phyloP scores from a whole-genome alignment of 2,888 invertebrate genomes.

The Melangyna quadrimaculata region DNA sequence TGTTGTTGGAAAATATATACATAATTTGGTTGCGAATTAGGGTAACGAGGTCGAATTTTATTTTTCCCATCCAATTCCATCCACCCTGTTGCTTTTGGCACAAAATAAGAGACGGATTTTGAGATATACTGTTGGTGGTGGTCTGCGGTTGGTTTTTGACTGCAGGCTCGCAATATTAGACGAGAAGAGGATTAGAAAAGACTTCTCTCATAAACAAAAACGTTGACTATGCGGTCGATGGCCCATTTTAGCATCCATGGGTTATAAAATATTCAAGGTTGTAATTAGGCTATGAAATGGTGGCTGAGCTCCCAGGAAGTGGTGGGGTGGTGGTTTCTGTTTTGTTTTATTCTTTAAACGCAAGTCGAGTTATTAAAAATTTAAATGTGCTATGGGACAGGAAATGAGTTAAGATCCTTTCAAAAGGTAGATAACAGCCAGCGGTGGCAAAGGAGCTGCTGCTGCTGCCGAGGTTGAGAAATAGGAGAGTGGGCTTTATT shows the following conservation, averaged over 20 bases:
- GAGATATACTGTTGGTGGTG: not conserved
- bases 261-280: conserved; percentile 69
- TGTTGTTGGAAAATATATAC: conserved; percentile 59
- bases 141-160: not conserved
- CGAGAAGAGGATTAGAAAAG: conserved; percentile 50
- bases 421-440: no score
- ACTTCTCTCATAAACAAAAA: conserved; percentile 9
- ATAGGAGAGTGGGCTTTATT: conserved; percentile 21
- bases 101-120: not conserved
- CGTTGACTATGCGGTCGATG: conserved; percentile 15
- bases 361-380: conserved; percentile 64
- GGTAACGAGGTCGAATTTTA: conserved; percentile 7
- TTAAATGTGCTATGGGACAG: conserved; percentile 62
- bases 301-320: conserved; percentile 7
- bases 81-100: not conserved
- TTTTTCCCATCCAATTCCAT: no score
- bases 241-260: conserved; percentile 20
- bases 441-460: no score
- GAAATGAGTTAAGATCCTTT: conserved; percentile 68
- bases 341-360: no score
- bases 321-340: conserved; percentile 27
- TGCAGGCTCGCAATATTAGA: conserved; percentile 13
- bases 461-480: no score
- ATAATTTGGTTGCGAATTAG: conserved; percentile 62
- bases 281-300: conserved; percentile 64